Evolutionary conservation across 2,888 invertebrate genomes (phyloP).

Genomic region (Mythimna vitellina): DNA sequence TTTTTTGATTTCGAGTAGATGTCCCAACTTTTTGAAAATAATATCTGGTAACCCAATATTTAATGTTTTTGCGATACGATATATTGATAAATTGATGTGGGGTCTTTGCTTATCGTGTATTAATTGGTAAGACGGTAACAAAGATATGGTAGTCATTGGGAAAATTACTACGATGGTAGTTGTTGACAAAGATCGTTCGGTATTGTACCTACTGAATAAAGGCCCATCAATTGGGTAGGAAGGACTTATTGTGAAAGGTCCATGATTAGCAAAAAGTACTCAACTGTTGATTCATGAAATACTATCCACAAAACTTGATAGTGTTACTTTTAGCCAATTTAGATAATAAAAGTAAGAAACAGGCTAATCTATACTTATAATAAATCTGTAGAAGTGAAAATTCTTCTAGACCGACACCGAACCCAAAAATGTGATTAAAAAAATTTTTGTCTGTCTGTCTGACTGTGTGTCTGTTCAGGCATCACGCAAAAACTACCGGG

Average conservation of each 20-base stretch:
- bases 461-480: too few species aligned
- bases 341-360: too few species aligned
- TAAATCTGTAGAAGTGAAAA: too few species aligned
- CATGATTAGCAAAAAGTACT: background rate
- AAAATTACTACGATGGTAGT: background rate
- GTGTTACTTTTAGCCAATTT: too few species aligned
- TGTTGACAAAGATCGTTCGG: background rate
- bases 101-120: constrained; percentile 35
- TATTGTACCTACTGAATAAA: background rate
- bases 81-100: constrained; percentile 43
- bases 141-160: too few species aligned
- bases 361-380: too few species aligned
- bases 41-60: constrained; percentile 6
- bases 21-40: too few species aligned
- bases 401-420: too few species aligned
- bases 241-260: background rate
- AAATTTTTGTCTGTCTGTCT: too few species aligned
- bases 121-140: background rate
- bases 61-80: constrained; percentile 28
- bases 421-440: too few species aligned
- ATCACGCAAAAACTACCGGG: too few species aligned
- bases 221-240: background rate
- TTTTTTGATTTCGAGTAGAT: too few species aligned
- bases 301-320: background rate
- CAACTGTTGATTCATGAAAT: background rate